phyloP scores from a whole-genome alignment of 2,888 invertebrate species.

The Ectemnius lituratus region DNA sequence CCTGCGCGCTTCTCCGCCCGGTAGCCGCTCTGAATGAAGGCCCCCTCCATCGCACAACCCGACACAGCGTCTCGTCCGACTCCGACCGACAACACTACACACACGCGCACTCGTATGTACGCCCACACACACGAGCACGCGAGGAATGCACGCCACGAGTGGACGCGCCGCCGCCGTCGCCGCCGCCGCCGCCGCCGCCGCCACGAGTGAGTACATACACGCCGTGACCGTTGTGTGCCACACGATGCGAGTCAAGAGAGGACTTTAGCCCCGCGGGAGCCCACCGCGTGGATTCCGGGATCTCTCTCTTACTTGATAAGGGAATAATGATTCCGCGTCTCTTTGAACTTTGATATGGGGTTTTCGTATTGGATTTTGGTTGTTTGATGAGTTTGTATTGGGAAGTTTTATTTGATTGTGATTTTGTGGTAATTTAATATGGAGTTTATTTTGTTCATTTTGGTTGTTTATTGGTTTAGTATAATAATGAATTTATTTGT shows the following conservation, averaged over 20 bases:
- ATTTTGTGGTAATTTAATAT: too few species aligned
- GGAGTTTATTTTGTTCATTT: too few species aligned
- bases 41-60: slow-evolving; percentile 59
- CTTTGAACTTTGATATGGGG: too few species aligned
- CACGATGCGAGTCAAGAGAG: slow-evolving; percentile 56
- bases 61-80: slow-evolving; percentile 17
- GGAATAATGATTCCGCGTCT: too few species aligned
- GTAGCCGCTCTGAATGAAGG: slow-evolving; percentile 74
- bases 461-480: too few species aligned
- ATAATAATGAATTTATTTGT: too few species aligned
- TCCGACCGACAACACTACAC: not conserved
- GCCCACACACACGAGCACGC: slow-evolving; percentile 32
- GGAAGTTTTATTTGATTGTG: too few species aligned
- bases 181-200: not conserved
- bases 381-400: too few species aligned
- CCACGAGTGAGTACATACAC: slow-evolving; percentile 12
- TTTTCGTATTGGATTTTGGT: too few species aligned
- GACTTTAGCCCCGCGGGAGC: not conserved
- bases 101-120: not conserved
- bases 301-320: too few species aligned
- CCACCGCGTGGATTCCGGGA: not conserved
- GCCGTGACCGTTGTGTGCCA: slow-evolving; percentile 54
- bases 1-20: slow-evolving; percentile 66
- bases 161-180: slow-evolving; percentile 18
- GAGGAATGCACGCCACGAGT: slow-evolving; percentile 26